phyloP scores from a whole-genome alignment of 2,113 vertebrate genomes.

The Saguinus imperator region DNA sequence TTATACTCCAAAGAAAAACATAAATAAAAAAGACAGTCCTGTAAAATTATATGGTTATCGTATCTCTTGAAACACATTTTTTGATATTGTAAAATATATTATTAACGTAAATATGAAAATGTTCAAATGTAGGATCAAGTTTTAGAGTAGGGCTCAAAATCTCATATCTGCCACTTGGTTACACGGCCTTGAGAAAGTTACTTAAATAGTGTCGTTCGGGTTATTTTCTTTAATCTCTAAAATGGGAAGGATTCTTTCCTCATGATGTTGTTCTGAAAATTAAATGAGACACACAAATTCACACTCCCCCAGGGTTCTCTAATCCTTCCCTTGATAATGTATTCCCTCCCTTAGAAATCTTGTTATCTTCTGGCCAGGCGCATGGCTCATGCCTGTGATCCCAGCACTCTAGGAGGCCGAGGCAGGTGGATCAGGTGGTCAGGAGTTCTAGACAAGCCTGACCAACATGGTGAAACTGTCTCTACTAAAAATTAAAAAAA shows the following conservation, averaged over 20 bases:
- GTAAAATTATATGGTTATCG: not conserved
- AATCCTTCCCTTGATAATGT: not conserved
- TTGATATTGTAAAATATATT: not conserved
- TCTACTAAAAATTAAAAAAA: too few relatives aligned
- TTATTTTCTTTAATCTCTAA: not conserved
- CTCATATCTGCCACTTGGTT: not conserved
- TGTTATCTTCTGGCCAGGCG: not conserved
- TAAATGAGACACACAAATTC: not conserved
- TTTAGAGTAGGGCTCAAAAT: not conserved
- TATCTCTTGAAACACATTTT: not conserved
- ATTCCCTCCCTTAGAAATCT: not conserved
- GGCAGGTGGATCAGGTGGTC: too few relatives aligned
- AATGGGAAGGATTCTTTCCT: not conserved
- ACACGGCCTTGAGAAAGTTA: not conserved
- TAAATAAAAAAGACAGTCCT: not conserved
- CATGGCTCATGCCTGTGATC: too few relatives aligned
- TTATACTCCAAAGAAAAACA: slow-evolving; percentile 27
- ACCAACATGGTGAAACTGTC: too few relatives aligned
- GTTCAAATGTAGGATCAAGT: not conserved
- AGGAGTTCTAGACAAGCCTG: too few relatives aligned
- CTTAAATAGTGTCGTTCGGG: not conserved
- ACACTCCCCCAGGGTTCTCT: not conserved
- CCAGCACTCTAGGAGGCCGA: too few relatives aligned
- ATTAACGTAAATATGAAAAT: not conserved
- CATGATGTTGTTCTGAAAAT: not conserved